Percentiles rank a stretch among this genome's conserved stretches.
These are phyloP conservation scores for Chymomyza caudatula DNA, from an alignment of 2,888 invertebrate species.

Conservation along the genomic window DNA sequence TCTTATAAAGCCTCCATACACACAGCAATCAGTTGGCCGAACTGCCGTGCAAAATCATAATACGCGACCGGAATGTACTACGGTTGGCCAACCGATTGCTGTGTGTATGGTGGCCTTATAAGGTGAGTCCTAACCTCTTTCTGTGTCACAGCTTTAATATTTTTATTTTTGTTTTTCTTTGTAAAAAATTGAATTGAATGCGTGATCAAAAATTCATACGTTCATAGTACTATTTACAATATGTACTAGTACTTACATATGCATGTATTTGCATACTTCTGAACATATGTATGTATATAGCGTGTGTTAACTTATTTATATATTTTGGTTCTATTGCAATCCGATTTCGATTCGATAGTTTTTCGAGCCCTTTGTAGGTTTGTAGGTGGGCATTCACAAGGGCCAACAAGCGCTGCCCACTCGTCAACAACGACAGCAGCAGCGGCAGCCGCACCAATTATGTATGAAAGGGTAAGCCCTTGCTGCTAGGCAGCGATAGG, in stretches of 20 bases:
- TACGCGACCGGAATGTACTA: too few relatives aligned
- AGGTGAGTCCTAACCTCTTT: too few relatives aligned
- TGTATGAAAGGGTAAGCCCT: neutral
- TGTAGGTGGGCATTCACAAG: neutral
- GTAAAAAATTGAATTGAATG: constrained; percentile 24
- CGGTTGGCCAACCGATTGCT: too few relatives aligned
- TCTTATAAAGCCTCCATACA: too few relatives aligned
- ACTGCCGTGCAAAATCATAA: too few relatives aligned
- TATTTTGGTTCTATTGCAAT: neutral
- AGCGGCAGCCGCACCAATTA: neutral
- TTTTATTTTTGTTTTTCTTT: constrained; percentile 14
- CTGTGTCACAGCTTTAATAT: too few relatives aligned
- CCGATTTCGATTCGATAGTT: neutral
- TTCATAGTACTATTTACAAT: constrained; percentile 25
- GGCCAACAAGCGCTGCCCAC: neutral
- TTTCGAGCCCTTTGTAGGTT: neutral
- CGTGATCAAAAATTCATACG: constrained; percentile 48
- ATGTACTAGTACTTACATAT: neutral
- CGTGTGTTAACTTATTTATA: too few relatives aligned
- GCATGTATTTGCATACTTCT: neutral
- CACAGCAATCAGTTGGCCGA: too few relatives aligned
- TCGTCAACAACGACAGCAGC: neutral
- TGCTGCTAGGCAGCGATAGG: too few relatives aligned
- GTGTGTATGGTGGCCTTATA: too few relatives aligned
- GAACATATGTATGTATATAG: neutral